These are phyloP conservation scores for Clostera curtula DNA, from an alignment of 2,888 invertebrate genomes.

Conservation along the genomic window DNA sequence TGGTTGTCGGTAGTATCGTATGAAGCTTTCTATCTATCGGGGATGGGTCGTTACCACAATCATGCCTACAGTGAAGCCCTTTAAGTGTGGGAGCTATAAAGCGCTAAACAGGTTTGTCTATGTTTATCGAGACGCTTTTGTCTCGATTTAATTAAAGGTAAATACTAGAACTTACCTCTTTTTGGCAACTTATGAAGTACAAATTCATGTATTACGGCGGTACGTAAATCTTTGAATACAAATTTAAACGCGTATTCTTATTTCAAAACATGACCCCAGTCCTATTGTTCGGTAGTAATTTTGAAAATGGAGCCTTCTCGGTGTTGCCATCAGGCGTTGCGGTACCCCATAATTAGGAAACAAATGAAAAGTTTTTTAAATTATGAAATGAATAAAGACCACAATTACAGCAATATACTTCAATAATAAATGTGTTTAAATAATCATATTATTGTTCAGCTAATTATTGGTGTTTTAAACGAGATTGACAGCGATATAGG, in stretches of 20 bases:
- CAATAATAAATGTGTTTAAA: too few relatives aligned
- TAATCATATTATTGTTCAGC: constrained; percentile 20
- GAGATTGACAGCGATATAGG: constrained; percentile 37
- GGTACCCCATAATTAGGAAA: too few relatives aligned
- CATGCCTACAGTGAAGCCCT: constrained; percentile 53
- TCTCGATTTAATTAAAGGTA: constrained; percentile 20
- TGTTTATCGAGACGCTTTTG: constrained; percentile 34
- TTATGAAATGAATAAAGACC: too few relatives aligned
- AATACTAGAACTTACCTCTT: too few relatives aligned
- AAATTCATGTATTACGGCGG: too few relatives aligned
- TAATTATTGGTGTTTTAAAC: constrained; percentile 27
- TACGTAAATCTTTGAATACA: constrained; percentile 3
- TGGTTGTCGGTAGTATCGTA: constrained; percentile 51
- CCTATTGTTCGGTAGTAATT: constrained; percentile 48
- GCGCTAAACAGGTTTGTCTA: constrained; percentile 59
- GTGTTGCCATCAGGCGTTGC: too few relatives aligned
- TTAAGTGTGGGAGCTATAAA: constrained; percentile 60
- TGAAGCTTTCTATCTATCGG: constrained; percentile 61
- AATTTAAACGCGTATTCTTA: constrained; percentile 4
- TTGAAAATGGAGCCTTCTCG: constrained; percentile 36
- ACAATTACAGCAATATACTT: too few relatives aligned
- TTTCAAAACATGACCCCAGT: constrained; percentile 43
- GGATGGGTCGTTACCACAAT: constrained; percentile 57
- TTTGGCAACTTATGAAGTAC: too few relatives aligned
- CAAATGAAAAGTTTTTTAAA: too few relatives aligned